A percentile compares a stretch with the other conserved stretches of the same genome.
phyloP scores from a whole-genome alignment of 35 echinoderm and acorn worm genomes.

The Holothuria glaberrima region DNA sequence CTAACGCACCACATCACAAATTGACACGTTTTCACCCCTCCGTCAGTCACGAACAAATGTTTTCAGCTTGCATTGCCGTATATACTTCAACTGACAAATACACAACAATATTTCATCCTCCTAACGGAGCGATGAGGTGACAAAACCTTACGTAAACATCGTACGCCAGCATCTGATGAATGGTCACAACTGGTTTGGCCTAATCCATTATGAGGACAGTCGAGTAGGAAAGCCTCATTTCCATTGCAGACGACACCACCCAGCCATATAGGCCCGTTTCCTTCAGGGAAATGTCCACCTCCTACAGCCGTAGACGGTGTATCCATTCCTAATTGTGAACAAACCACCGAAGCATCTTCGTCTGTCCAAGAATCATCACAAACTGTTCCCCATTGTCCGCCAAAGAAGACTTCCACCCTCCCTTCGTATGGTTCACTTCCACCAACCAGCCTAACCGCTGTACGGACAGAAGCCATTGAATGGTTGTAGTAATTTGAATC shows the following conservation, averaged over 20 bases:
- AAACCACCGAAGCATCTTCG: slow-evolving; percentile 46
- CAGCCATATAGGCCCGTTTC: slow-evolving; percentile 42
- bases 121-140: too few species aligned
- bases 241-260: slow-evolving; percentile 62
- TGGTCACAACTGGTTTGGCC: slow-evolving; percentile 56
- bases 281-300: slow-evolving; percentile 24
- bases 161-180: slow-evolving; percentile 58
- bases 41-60: too few species aligned
- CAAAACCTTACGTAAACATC: slow-evolving; percentile 15
- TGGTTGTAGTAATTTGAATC: too few species aligned
- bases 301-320: not conserved
- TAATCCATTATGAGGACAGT: slow-evolving; percentile 49
- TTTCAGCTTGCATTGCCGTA: too few species aligned
- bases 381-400: slow-evolving; percentile 49
- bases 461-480: not conserved
- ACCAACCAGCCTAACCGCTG: slow-evolving; percentile 35
- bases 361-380: slow-evolving; percentile 61
- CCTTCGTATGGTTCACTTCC: slow-evolving; percentile 56
- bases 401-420: slow-evolving; percentile 53
- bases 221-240: slow-evolving; percentile 29
- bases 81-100: too few species aligned
- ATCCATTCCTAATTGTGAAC: slow-evolving; percentile 19
- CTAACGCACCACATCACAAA: too few species aligned
- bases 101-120: too few species aligned
- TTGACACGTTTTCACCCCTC: too few species aligned